Conservation (phyloP, 2,888 invertebrate species). For the Saturnia japonica region DNA sequence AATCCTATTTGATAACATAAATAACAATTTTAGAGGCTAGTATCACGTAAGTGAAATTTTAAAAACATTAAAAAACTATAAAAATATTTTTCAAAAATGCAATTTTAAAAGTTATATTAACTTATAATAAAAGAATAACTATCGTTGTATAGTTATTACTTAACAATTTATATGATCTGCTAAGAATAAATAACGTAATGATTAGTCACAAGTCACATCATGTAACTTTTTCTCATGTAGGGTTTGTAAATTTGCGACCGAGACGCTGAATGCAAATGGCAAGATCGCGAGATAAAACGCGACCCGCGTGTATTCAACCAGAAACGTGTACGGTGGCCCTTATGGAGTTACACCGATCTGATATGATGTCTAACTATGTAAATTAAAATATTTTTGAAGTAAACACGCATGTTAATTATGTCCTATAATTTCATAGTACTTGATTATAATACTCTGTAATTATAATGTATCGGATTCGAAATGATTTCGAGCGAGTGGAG, state of each 20-base stretch:
- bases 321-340: conserved; percentile 67
- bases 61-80: too few relatives aligned
- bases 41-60: too few relatives aligned
- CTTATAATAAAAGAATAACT: too few relatives aligned
- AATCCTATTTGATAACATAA: too few relatives aligned
- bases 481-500: not conserved
- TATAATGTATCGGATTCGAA: not conserved
- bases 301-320: conserved; percentile 53
- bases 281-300: conserved; percentile 59
- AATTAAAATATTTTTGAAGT: conserved; percentile 37
- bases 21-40: too few relatives aligned
- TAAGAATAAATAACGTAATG: not conserved
- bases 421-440: not conserved
- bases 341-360: conserved; percentile 51
- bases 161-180: not conserved
- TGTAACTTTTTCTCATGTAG: conserved; percentile 6
- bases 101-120: too few relatives aligned
- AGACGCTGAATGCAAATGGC: conserved; percentile 67
- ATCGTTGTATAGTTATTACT: not conserved
- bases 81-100: too few relatives aligned
- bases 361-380: conserved; percentile 47
- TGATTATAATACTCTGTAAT: not conserved
- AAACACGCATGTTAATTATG: not conserved
- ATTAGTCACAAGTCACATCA: not conserved
- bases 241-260: conserved; percentile 44